Evolutionary conservation across 2,113 vertebrate species (phyloP).

Genomic region (Ailuropoda melanoleuca): DNA sequence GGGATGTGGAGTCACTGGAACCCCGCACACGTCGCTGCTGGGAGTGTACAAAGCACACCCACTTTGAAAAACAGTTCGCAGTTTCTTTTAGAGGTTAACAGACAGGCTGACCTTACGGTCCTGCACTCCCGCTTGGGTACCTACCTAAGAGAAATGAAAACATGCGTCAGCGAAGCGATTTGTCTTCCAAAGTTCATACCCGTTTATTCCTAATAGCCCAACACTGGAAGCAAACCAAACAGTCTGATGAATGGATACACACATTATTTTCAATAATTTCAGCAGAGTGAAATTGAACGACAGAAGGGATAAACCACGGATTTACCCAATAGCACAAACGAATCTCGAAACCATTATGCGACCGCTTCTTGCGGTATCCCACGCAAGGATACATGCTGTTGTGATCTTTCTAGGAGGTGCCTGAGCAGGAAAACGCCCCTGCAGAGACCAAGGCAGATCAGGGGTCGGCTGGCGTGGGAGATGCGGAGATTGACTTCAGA

Average conservation of each 20-base stretch:
- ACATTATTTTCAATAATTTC: not conserved
- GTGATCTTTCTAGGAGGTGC: not conserved
- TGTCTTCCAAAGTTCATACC: not conserved
- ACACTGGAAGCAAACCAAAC: not conserved
- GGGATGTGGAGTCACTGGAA: not conserved
- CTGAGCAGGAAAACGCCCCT: not conserved
- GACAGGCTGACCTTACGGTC: not conserved
- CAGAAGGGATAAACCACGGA: not conserved
- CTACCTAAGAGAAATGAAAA: not conserved
- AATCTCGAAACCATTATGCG: not conserved
- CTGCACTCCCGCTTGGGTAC: not conserved
- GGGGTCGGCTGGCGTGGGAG: not conserved
- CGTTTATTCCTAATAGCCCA: not conserved
- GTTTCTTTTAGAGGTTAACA: not conserved
- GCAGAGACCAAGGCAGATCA: not conserved
- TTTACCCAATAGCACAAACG: too few relatives aligned
- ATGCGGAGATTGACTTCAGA: not conserved
- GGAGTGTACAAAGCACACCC: not conserved
- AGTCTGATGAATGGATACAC: not conserved
- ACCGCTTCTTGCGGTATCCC: too few relatives aligned
- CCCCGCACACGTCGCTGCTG: not conserved
- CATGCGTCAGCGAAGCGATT: not conserved
- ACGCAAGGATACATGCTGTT: not conserved
- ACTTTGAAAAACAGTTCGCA: not conserved
- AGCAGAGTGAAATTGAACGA: not conserved